These are phyloP conservation scores for Haliclona indistincta DNA, from an alignment of 37 sponge, comb jelly and placozoan genomes.

Conservation along the genomic window DNA sequence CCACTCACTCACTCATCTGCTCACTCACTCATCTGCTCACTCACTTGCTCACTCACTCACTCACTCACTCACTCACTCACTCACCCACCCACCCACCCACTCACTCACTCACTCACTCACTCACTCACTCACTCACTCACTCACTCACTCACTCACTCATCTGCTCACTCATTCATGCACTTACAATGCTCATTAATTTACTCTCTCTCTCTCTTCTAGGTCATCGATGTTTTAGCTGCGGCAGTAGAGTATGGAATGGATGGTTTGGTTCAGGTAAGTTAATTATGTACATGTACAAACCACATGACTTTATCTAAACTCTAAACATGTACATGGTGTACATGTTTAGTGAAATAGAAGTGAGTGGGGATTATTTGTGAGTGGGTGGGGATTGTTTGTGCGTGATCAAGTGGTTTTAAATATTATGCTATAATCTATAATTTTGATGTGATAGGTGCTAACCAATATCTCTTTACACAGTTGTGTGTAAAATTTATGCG, in stretches of 20 bases:
- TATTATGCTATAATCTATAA: neutral
- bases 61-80: neutral
- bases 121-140: neutral
- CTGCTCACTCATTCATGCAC: constrained; percentile 17
- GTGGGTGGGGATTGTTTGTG: too few relatives aligned
- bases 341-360: too few relatives aligned
- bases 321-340: neutral
- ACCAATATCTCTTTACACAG: constrained; percentile 18
- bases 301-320: neutral
- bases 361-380: too few relatives aligned
- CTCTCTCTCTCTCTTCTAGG: too few relatives aligned
- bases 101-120: neutral
- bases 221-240: constrained; percentile 82
- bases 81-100: neutral
- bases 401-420: too few relatives aligned
- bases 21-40: too few relatives aligned
- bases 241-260: constrained; percentile 97
- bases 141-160: constrained; percentile 8
- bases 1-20: too few relatives aligned
- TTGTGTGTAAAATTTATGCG: constrained; percentile 93
- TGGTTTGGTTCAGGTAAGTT: constrained; percentile 75
- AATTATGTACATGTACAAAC: constrained; percentile 10
- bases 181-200: too few relatives aligned
- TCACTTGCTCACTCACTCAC: neutral
- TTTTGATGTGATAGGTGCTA: neutral